A percentile compares a stretch with the other conserved stretches of the same genome.
These are phyloP conservation scores for Epinotia nisella DNA, from an alignment of 2,888 invertebrate species.

Conservation along the genomic window DNA sequence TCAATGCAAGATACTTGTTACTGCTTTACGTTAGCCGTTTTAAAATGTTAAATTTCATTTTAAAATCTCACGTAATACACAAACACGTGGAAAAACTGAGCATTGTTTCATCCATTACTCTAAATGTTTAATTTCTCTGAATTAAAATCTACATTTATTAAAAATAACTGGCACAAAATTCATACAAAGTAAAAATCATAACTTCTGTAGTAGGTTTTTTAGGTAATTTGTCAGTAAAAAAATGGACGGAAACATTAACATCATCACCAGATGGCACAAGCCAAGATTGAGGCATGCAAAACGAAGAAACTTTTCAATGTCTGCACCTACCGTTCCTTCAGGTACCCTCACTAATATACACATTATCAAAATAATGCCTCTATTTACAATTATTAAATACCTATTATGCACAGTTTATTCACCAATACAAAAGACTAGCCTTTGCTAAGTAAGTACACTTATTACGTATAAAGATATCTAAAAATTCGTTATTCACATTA, in stretches of 20 bases:
- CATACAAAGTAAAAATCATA: slow-evolving; percentile 57
- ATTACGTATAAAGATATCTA: slow-evolving; percentile 61
- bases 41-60: not conserved
- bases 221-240: slow-evolving; percentile 8
- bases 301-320: not conserved
- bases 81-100: slow-evolving; percentile 61
- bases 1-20: not conserved
- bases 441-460: slow-evolving; percentile 73
- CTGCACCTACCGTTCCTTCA: slow-evolving; percentile 22
- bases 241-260: slow-evolving; percentile 23
- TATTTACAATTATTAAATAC: slow-evolving; percentile 63
- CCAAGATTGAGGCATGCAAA: slow-evolving; percentile 27
- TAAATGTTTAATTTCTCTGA: slow-evolving; percentile 45
- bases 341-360: slow-evolving; percentile 46
- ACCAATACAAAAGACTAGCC: slow-evolving; percentile 77
- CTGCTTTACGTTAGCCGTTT: not conserved
- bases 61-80: not conserved
- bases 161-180: slow-evolving; percentile 80
- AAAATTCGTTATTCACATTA: slow-evolving; percentile 77
- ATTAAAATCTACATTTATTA: slow-evolving; percentile 45
- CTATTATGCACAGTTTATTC: slow-evolving; percentile 77
- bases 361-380: slow-evolving; percentile 65
- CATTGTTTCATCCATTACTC: slow-evolving; percentile 60
- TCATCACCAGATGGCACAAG: slow-evolving; percentile 39
- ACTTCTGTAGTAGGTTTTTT: not conserved